Conservation (phyloP, 2,797 vertebrate genomes). For the Falco novaeseelandiae region DNA sequence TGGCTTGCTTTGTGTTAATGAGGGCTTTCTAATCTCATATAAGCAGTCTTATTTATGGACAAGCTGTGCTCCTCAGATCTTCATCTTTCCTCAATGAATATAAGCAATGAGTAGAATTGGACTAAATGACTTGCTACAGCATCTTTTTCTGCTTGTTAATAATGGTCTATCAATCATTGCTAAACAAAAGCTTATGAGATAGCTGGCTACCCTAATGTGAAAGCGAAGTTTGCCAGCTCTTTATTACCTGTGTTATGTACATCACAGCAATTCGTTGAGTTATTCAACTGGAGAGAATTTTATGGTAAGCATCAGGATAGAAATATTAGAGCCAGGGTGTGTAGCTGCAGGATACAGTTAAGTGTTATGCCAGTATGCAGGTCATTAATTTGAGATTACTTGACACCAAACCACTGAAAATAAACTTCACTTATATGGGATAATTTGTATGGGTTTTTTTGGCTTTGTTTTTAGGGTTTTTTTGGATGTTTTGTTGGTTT, state of each 20-base stretch:
- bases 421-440: background rate
- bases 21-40: background rate
- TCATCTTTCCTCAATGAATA: background rate
- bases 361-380: background rate
- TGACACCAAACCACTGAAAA: background rate
- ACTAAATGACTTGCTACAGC: background rate
- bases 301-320: background rate
- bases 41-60: background rate
- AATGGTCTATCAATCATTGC: background rate
- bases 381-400: background rate
- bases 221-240: conserved; percentile 10
- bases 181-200: conserved; percentile 3
- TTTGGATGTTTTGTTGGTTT: background rate
- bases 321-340: background rate
- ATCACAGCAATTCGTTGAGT: conserved; percentile 2
- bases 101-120: background rate
- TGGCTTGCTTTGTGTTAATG: background rate
- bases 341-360: background rate
- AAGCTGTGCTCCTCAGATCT: background rate
- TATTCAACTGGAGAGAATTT: conserved; percentile 8
- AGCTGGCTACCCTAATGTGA: background rate
- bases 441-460: background rate
- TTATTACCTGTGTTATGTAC: conserved; percentile 32
- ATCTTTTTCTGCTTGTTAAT: conserved; percentile 9
- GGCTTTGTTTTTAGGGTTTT: background rate